Percentiles rank a stretch among this genome's conserved stretches.
Conservation (phyloP, 1,140 invertebrate genomes). For the Drosophila littoralis region DNA sequence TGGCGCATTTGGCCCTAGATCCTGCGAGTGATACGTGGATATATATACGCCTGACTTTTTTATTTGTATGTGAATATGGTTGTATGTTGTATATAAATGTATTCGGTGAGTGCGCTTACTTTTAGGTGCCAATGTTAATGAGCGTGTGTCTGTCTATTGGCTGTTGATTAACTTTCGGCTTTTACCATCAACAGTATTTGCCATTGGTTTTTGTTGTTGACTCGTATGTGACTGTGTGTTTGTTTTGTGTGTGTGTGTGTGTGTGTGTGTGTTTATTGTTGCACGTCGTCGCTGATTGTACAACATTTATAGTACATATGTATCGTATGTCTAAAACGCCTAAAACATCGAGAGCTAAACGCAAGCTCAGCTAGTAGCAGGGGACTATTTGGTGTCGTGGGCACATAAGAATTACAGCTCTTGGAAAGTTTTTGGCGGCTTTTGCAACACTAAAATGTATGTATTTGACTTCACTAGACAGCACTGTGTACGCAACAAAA, state of each 20-base stretch:
- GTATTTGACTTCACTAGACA: not conserved
- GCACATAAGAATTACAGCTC: slow-evolving; percentile 29
- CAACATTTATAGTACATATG: slow-evolving; percentile 72
- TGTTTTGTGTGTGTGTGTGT: slow-evolving; percentile 21
- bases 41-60: slow-evolving; percentile 31
- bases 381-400: slow-evolving; percentile 12
- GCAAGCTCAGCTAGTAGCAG: slow-evolving; percentile 56
- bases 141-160: slow-evolving; percentile 42
- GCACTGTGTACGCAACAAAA: not conserved
- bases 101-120: slow-evolving; percentile 62
- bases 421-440: slow-evolving; percentile 27
- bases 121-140: slow-evolving; percentile 68
- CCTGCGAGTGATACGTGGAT: slow-evolving; percentile 35
- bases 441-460: slow-evolving; percentile 25
- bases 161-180: slow-evolving; percentile 32
- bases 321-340: slow-evolving; percentile 69
- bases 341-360: slow-evolving; percentile 65
- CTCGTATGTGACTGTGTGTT: slow-evolving; percentile 6
- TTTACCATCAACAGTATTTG: slow-evolving; percentile 27
- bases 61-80: slow-evolving; percentile 18
- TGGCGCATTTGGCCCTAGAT: slow-evolving; percentile 48
- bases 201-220: not conserved
- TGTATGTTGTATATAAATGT: slow-evolving; percentile 14
- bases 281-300: slow-evolving; percentile 80
- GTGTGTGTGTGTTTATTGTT: slow-evolving; percentile 63